A percentile compares a stretch with the other conserved stretches of the same genome.
Conservation (phyloP, 2,888 invertebrate species). For the Andrena hattorfiana region DNA sequence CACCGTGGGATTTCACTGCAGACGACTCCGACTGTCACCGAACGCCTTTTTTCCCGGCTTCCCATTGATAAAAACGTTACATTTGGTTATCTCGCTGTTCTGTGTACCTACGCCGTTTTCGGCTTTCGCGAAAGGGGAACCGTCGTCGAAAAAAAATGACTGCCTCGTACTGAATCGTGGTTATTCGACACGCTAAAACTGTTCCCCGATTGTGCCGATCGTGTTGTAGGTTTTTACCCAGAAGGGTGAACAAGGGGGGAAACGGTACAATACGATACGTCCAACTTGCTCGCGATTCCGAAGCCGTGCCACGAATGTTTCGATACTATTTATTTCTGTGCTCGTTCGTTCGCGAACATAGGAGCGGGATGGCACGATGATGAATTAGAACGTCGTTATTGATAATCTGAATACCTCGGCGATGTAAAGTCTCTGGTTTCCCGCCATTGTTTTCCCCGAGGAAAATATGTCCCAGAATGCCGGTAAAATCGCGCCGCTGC, state of each 20-base stretch:
- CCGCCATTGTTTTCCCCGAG: conserved; percentile 41
- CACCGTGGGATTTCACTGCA: not conserved
- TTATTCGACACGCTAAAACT: conserved; percentile 15
- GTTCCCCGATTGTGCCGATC: not conserved
- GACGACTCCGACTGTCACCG: not conserved
- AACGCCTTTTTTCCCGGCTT: not conserved
- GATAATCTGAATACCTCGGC: conserved; percentile 38
- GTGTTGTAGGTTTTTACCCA: not conserved
- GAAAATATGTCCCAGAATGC: conserved; percentile 44
- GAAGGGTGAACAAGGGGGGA: not conserved
- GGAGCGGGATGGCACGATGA: not conserved
- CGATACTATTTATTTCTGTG: no score
- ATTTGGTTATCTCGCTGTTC: conserved; percentile 22
- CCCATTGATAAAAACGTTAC: conserved; percentile 24
- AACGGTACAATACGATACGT: not conserved
- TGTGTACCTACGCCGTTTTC: conserved; percentile 9
- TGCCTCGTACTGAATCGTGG: not conserved
- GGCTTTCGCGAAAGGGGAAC: not conserved
- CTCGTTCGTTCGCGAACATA: not conserved
- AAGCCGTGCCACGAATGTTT: no score
- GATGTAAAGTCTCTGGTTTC: conserved; percentile 23
- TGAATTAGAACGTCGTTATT: not conserved
- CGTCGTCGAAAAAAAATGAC: conserved; percentile 1
- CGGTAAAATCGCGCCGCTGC: conserved; percentile 41
- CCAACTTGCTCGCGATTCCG: no score